Evolutionary conservation across 2,888 invertebrate species (phyloP).

Genomic region (Cetonia aurata): DNA sequence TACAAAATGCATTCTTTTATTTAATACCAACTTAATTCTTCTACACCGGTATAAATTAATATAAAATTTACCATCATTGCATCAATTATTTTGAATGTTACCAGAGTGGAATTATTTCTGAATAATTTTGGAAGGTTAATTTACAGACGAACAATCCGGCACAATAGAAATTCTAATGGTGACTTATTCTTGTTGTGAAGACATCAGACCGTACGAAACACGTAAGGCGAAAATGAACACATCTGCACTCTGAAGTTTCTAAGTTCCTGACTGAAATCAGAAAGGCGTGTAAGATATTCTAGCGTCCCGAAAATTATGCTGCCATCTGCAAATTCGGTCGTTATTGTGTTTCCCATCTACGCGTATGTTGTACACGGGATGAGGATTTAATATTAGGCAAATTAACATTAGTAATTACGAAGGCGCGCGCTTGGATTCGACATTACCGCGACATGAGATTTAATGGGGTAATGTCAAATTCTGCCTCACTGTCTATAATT

Average conservation of each 20-base stretch:
- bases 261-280: conserved; percentile 50
- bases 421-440: conserved; percentile 12
- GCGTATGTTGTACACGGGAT: conserved; percentile 21
- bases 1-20: no score
- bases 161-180: conserved; percentile 32
- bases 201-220: conserved; percentile 29
- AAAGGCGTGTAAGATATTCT: conserved; percentile 48
- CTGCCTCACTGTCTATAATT: no score
- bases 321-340: conserved; percentile 49
- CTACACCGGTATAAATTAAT: no score
- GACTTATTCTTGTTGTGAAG: conserved; percentile 33
- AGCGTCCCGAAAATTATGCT: conserved; percentile 48
- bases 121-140: conserved; percentile 20
- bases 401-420: conserved; percentile 34
- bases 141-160: conserved; percentile 27
- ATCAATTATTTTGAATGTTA: neutral
- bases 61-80: neutral
- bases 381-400: conserved; percentile 33
- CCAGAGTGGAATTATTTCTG: conserved; percentile 13
- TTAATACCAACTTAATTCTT: no score
- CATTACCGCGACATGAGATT: conserved; percentile 20
- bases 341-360: conserved; percentile 38
- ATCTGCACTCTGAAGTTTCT: conserved; percentile 47
- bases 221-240: conserved; percentile 45
- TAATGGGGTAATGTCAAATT: neutral